phyloP scores from a whole-genome alignment of 2,888 invertebrate species.

The Brachypterus glaber region DNA sequence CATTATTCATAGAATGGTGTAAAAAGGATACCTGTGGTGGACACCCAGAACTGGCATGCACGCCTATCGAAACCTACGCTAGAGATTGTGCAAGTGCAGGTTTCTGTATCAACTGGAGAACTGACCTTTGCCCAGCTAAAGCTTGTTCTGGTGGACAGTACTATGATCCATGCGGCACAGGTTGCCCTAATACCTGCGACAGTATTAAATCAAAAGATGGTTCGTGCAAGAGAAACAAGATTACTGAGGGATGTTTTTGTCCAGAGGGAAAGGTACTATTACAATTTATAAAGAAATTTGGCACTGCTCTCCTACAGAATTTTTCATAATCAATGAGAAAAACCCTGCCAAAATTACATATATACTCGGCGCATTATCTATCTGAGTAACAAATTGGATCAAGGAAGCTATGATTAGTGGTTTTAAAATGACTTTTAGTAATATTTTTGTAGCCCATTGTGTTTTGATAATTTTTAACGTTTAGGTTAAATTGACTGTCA shows the following conservation, averaged over 20 bases:
- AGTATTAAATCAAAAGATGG: constrained; percentile 37
- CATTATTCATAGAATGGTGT: constrained; percentile 58
- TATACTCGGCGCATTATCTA: too few species aligned
- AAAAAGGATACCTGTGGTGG: constrained; percentile 54
- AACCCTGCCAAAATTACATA: too few species aligned
- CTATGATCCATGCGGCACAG: constrained; percentile 49
- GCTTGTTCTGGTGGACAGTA: constrained; percentile 46
- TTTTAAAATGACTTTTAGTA: too few species aligned
- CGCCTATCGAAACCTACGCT: constrained; percentile 60
- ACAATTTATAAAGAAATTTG: too few species aligned
- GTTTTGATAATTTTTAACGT: too few species aligned
- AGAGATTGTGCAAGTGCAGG: constrained; percentile 59
- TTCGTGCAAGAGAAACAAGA: constrained; percentile 23
- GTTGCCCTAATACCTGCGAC: constrained; percentile 59
- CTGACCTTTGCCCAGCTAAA: constrained; percentile 53
- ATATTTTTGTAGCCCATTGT: too few species aligned
- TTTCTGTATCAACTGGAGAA: constrained; percentile 67
- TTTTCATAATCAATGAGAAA: too few species aligned
- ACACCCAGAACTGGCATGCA: constrained; percentile 52
- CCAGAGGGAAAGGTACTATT: constrained; percentile 56
- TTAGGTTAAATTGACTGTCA: too few species aligned
- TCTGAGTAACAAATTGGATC: too few species aligned
- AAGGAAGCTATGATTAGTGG: too few species aligned
- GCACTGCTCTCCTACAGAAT: too few species aligned
- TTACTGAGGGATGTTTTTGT: constrained; percentile 77